Conservation (phyloP, 2,113 vertebrate species). For the Danionella cerebrum region DNA sequence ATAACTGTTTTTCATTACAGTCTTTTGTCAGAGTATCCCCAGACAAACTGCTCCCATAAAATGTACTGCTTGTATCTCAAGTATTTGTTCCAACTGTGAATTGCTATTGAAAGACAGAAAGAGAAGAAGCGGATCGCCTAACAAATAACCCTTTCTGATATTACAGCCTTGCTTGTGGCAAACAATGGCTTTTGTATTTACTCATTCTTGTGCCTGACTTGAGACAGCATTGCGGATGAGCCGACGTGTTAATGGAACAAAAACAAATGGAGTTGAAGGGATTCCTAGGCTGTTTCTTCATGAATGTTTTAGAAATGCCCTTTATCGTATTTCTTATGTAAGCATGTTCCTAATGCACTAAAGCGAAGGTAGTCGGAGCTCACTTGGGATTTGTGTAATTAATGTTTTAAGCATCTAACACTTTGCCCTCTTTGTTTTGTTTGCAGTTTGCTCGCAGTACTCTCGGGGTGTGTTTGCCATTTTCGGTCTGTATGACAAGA, state of each 20-base stretch:
- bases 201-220: background rate
- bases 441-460: slow-evolving; percentile 95
- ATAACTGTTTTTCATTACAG: no score
- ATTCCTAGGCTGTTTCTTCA: slow-evolving; percentile 1
- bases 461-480: slow-evolving; percentile 97
- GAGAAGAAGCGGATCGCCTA: background rate
- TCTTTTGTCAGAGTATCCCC: no score
- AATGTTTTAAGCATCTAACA: slow-evolving; percentile 16
- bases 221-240: background rate
- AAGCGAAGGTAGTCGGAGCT: slow-evolving; percentile 10
- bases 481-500: slow-evolving; percentile 97
- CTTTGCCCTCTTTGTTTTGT: slow-evolving; percentile 7
- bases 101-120: no score
- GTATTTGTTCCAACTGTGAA: no score
- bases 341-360: slow-evolving; percentile 10
- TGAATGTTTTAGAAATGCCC: slow-evolving; percentile 18
- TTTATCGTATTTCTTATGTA: background rate
- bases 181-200: background rate
- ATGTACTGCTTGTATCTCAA: no score
- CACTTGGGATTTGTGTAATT: slow-evolving; percentile 27
- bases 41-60: no score
- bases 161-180: background rate
- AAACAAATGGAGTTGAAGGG: background rate
- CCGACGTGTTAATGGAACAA: slow-evolving; percentile 1
- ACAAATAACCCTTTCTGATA: background rate